phyloP scores from a whole-genome alignment of 2,888 invertebrate genomes.

The Amorpha juglandis region DNA sequence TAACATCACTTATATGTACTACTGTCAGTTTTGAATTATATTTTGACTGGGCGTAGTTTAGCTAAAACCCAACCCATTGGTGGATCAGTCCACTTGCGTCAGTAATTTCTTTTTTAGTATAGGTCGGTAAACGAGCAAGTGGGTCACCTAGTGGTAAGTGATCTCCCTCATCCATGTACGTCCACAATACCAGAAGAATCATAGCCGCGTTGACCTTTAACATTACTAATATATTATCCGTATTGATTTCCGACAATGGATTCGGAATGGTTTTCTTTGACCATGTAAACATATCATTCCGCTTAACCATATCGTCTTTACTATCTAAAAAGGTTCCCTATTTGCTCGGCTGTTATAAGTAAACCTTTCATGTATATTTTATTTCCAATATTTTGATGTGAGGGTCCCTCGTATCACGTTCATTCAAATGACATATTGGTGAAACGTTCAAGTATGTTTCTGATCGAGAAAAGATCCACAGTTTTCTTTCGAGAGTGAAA shows the following conservation, averaged over 20 bases:
- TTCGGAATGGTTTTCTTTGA: conserved; percentile 61
- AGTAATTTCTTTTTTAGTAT: too few relatives aligned
- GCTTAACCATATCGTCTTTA: conserved; percentile 44
- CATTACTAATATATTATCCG: conserved; percentile 78
- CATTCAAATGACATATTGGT: conserved; percentile 80
- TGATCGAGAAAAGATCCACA: conserved; percentile 63
- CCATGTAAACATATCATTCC: conserved; percentile 70
- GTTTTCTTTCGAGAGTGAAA: conserved; percentile 68
- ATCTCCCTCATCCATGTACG: too few relatives aligned
- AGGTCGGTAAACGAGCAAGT: too few relatives aligned
- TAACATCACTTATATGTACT: conserved; percentile 1
- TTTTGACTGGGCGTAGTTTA: not conserved
- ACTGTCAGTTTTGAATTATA: not conserved
- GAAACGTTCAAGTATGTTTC: conserved; percentile 70
- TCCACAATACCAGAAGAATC: too few relatives aligned
- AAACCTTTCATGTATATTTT: conserved; percentile 81
- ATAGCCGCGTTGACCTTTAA: conserved; percentile 63
- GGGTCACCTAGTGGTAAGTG: too few relatives aligned
- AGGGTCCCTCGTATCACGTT: conserved; percentile 68
- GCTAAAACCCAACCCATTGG: too few relatives aligned
- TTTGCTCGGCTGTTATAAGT: conserved; percentile 69
- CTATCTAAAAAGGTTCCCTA: conserved; percentile 64
- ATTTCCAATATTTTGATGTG: conserved; percentile 74
- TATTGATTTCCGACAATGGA: conserved; percentile 72
- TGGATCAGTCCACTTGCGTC: too few relatives aligned